phyloP scores from a whole-genome alignment of 2,888 invertebrate species.

The Gerosis bhagava region DNA sequence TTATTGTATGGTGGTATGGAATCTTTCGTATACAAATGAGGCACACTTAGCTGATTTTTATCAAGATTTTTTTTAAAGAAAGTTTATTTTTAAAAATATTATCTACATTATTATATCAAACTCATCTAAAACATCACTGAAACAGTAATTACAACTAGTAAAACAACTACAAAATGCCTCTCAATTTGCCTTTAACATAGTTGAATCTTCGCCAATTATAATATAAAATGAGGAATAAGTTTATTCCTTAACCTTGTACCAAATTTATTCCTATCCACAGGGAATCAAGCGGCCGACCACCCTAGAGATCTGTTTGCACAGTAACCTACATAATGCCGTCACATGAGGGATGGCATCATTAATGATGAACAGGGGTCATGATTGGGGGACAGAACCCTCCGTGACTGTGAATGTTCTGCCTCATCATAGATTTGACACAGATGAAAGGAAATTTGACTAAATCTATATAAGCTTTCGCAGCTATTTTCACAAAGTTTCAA shows the following conservation, averaged over 20 bases:
- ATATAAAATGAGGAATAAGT: neutral
- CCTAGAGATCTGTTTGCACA: constrained; percentile 73
- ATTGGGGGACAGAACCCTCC: constrained; percentile 67
- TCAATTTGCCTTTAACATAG: too few species aligned
- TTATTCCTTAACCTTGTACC: constrained; percentile 38
- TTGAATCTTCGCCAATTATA: too few species aligned
- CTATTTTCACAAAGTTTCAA: constrained; percentile 48
- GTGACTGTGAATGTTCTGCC: constrained; percentile 75
- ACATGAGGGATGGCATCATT: constrained; percentile 76
- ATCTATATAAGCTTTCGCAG: constrained; percentile 52
- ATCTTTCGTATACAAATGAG: too few species aligned
- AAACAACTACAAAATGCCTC: too few species aligned
- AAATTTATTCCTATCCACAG: constrained; percentile 15
- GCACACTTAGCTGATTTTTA: too few species aligned
- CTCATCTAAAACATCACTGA: too few species aligned
- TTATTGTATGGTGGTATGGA: too few species aligned
- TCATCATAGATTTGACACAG: constrained; percentile 46
- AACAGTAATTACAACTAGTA: too few species aligned
- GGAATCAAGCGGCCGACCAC: constrained; percentile 49
- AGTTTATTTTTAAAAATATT: too few species aligned
- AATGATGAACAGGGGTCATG: constrained; percentile 71
- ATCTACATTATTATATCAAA: too few species aligned
- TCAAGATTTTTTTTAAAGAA: too few species aligned
- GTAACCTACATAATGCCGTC: constrained; percentile 76
- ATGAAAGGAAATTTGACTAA: constrained; percentile 45